Conservation (phyloP, 2,888 invertebrate species). For the Drosophila paranaensis region DNA sequence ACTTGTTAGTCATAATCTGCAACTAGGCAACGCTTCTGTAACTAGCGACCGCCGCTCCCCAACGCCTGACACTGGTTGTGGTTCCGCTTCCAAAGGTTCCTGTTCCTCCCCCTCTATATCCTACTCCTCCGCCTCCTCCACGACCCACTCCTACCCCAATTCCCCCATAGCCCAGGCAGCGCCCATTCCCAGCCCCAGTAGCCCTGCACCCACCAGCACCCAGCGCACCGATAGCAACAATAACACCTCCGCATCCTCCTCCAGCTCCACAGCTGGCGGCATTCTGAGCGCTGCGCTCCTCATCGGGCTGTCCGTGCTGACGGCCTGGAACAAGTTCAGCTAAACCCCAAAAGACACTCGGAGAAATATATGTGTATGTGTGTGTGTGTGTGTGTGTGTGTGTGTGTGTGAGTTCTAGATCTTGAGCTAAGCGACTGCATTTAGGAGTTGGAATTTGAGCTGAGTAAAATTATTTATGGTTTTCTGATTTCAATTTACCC, state of each 20-base stretch:
- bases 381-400: too few species aligned
- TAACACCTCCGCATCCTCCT: constrained; percentile 35
- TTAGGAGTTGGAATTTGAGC: not conserved
- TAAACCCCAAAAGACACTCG: constrained; percentile 27
- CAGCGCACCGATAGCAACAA: constrained; percentile 43
- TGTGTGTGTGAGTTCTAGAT: not conserved
- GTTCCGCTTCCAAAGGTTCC: constrained; percentile 68
- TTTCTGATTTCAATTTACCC: too few species aligned
- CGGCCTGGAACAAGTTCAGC: constrained; percentile 76
- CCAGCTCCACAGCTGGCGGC: constrained; percentile 84
- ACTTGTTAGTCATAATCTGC: constrained; percentile 73
- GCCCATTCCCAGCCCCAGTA: constrained; percentile 10
- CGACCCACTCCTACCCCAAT: constrained; percentile 5
- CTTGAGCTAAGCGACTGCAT: not conserved
- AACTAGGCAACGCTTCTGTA: constrained; percentile 78
- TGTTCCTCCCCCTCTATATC: constrained; percentile 6
- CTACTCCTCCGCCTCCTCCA: not conserved
- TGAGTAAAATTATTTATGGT: too few species aligned
- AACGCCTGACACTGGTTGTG: constrained; percentile 67
- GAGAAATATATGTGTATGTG: not conserved
- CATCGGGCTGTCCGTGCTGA: constrained; percentile 82
- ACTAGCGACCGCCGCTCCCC: constrained; percentile 62
- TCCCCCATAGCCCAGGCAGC: constrained; percentile 9
- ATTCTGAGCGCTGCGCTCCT: constrained; percentile 82
- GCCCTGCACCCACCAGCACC: constrained; percentile 8